Base-by-base conservation (phyloP, 2,113 vertebrate species). In the Tylochromis polylepis region DNA sequence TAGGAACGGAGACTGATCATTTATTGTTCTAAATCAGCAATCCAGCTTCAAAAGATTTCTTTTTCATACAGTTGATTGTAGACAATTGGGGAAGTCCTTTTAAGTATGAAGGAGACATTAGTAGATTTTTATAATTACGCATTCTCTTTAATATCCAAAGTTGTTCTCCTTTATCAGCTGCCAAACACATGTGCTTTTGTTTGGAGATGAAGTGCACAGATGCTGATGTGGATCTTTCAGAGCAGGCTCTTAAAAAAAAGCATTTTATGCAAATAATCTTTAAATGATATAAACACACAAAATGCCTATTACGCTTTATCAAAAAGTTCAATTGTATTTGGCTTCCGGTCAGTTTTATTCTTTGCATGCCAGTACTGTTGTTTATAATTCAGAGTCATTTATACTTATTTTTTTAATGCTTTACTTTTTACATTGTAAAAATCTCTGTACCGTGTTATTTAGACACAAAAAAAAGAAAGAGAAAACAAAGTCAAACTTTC, bases 51-150 rank as follows among this genome's bases (percentile, higher is more conserved):
- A 58, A 58, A 15, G 56, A 58, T 58, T 58, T 12, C 27, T 27
- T 58, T 58, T 1, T 15, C n/a, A 58, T 58, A 58, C 34, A 65
- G 11, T 31, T 65, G 34, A 38, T 34, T 65, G 11, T 14, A 65
- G 65, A 72, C 38, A 72, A 43, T 43, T 46, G 65, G 24, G 22
- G 22, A 72, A 0, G 22, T 27, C 65, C 38, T 0, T 72, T 72
- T 8, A 72, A 46, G 22, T 0, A 46, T 72, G 14, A 72, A 72
- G 65, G 5, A 1, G 38, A 27, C 67, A 72, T 46, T 43, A 43
- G 36, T 24, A 43, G n/a, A 24, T 43, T 46, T 72, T 46, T 72
- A 46, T 1, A 18, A 72, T 46, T 3, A 72, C 27, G 38, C 38
- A 46, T 7, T 46, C 0, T 16, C 36, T 70, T 70, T 43, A 72